phyloP scores from a whole-genome alignment of 2,797 vertebrate genomes.

The Malacoraja senta region DNA sequence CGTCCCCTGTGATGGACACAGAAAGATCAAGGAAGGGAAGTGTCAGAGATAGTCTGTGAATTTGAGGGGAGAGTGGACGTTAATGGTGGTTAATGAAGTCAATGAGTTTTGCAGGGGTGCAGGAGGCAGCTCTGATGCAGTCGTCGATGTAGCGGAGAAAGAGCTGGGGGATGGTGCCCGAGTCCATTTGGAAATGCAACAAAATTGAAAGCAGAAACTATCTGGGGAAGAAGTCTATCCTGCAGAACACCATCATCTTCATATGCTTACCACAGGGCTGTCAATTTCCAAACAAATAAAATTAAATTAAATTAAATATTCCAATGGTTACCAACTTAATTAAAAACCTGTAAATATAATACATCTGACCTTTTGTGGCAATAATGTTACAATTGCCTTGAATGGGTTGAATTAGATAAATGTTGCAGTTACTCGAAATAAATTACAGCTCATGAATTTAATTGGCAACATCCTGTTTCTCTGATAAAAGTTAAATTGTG shows the following conservation, averaged over 20 bases:
- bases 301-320: neutral
- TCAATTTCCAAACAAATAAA: neutral
- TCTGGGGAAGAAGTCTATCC: neutral
- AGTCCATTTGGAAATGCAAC: neutral
- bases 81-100: no score
- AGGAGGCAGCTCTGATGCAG: no score
- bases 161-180: no score
- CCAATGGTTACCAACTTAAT: neutral
- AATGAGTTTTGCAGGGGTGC: no score
- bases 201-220: neutral
- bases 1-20: no score
- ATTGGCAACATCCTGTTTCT: slow-evolving; percentile 25
- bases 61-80: no score
- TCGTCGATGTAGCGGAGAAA: no score
- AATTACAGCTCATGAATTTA: neutral
- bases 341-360: neutral
- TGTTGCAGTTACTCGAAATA: neutral
- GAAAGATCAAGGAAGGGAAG: no score
- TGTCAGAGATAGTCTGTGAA: no score
- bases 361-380: neutral
- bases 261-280: neutral
- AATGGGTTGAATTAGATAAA: neutral
- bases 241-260: neutral
- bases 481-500: neutral
- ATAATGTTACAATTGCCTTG: neutral